phyloP scores from a whole-genome alignment of 2,888 invertebrate species.

The Tachina fera region DNA sequence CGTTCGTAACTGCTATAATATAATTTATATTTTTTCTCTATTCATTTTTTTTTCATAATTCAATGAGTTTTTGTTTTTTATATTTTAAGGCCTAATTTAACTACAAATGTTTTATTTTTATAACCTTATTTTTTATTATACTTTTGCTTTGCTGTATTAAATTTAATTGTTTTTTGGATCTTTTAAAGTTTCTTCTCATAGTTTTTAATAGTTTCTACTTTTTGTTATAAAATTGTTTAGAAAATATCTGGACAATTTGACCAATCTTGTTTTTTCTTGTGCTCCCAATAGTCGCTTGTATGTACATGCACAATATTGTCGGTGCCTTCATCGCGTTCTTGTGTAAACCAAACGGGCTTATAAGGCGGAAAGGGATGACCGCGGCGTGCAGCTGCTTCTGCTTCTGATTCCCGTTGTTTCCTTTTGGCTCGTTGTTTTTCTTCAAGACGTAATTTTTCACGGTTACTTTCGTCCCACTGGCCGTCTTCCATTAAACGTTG shows the following conservation, averaged over 20 bases:
- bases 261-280: slow-evolving; percentile 95
- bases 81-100: slow-evolving; percentile 67
- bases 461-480: slow-evolving; percentile 95
- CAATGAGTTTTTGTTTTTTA: slow-evolving; percentile 54
- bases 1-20: slow-evolving; percentile 7
- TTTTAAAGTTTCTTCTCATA: slow-evolving; percentile 26
- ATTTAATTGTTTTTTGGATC: slow-evolving; percentile 58
- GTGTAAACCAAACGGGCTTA: slow-evolving; percentile 95
- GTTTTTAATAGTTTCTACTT: slow-evolving; percentile 27
- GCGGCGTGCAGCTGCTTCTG: slow-evolving; percentile 87
- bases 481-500: slow-evolving; percentile 99
- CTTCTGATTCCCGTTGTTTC: slow-evolving; percentile 90
- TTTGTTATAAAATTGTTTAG: slow-evolving; percentile 74
- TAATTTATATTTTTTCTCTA: background rate
- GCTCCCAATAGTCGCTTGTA: slow-evolving; percentile 95
- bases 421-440: slow-evolving; percentile 96
- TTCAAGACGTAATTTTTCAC: slow-evolving; percentile 93
- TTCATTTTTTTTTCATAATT: slow-evolving; percentile 44
- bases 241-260: slow-evolving; percentile 93
- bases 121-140: slow-evolving; percentile 48
- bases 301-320: slow-evolving; percentile 90
- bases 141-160: slow-evolving; percentile 57
- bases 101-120: slow-evolving; percentile 62
- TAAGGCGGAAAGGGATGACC: slow-evolving; percentile 88
- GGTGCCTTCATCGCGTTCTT: slow-evolving; percentile 88